Base-by-base conservation (phyloP, 2,888 invertebrate genomes). In the Chironomus tentans region DNA sequence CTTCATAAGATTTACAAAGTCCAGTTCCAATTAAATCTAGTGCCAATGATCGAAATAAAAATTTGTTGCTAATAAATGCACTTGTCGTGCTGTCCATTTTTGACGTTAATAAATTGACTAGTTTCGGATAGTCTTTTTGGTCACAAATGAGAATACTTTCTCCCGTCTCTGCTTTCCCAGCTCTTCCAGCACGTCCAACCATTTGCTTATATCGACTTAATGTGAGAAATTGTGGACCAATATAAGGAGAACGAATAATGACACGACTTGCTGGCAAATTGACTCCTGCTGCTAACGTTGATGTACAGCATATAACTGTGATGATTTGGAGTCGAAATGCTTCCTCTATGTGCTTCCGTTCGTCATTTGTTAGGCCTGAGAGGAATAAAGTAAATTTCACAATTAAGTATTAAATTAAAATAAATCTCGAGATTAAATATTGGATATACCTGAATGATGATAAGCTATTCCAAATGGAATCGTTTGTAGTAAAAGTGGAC, bases 251-350 rank as follows among this genome's bases (percentile, higher is more conserved):
- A 78, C 97, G 87, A 78, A 98, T 84, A 72, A 98, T 91, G 0
- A 97, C 94, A 81, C 97, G 88, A 84, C 90, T 89, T 0, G 97
- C 97, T 13, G 98, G 98, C 79, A 98, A 87, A 87, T 98, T 98
- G 38, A 98, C 96, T 3, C 98, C 98, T 22, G 98, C 97, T n/a
- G 98, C 98, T 78, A 98, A 85, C 0, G 98, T 98, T 0, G 97
- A 97, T 0, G 98, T 98, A 82, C 97, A 97, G 82, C 96, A 94
- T 78, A 98, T 87, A 46, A 96, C 92, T 77, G 90, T 92, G 48
- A 98, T 84, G n/a, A 89, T 89, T 0, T 95, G 94, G n/a, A 87
- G 86, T 78, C 91, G 88, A 82, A 92, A 97, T 1, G 90, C 92
- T 76, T 92, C 93, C 82, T 98, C 97, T 15, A 98, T 85, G 73